A percentile compares a stretch with the other conserved stretches of the same genome.
Evolutionary conservation across 2,888 invertebrate species (phyloP).

Genomic region (Nasonovia ribisnigri): DNA sequence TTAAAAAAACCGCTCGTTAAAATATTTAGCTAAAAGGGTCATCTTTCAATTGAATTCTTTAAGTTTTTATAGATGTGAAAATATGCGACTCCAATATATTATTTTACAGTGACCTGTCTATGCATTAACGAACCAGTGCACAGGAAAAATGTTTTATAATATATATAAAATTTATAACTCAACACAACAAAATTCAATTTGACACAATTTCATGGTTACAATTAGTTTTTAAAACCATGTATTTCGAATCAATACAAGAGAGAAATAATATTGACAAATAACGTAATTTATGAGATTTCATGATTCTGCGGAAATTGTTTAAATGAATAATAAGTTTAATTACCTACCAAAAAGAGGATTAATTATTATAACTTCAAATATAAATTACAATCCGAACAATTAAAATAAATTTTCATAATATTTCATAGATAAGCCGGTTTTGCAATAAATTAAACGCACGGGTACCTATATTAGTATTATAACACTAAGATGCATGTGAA

Average conservation of each 20-base stretch:
- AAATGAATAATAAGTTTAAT: neutral
- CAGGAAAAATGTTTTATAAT: neutral
- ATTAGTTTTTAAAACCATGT: neutral
- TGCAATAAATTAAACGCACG: neutral
- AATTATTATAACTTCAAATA: neutral
- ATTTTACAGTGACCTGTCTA: neutral
- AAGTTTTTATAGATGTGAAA: slow-evolving; percentile 14
- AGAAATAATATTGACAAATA: neutral
- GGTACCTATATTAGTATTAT: neutral
- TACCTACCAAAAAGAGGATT: neutral
- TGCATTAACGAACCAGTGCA: neutral
- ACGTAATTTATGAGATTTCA: neutral
- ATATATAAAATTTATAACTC: neutral
- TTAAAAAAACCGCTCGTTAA: neutral
- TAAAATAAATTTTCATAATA: slow-evolving; percentile 4
- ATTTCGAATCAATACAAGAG: neutral
- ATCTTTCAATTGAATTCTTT: neutral
- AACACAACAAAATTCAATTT: too few species aligned
- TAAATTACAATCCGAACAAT: neutral
- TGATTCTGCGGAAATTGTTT: neutral
- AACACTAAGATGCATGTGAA: neutral
- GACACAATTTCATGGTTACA: neutral
- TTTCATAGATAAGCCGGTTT: neutral
- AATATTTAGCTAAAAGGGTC: slow-evolving; percentile 9
- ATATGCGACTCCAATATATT: slow-evolving; percentile 1